A percentile compares a stretch with the other conserved stretches of the same genome.
These are phyloP conservation scores for Strigamia transsilvanica DNA, from an alignment of 2,888 invertebrate species.

Conservation along the genomic window DNA sequence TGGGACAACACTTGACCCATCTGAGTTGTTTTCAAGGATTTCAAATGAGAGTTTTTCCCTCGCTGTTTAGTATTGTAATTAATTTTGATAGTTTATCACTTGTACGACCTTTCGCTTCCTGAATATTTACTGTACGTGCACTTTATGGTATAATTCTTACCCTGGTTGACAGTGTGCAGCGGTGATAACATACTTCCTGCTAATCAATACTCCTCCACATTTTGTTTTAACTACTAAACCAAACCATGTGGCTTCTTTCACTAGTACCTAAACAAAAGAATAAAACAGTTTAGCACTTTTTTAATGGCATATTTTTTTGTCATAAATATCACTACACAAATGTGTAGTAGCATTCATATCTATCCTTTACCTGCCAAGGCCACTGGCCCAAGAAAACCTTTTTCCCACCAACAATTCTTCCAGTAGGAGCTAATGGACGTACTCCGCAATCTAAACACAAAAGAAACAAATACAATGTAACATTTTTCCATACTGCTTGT, in stretches of 20 bases:
- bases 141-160: constrained; percentile 54
- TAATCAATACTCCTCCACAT: constrained; percentile 60
- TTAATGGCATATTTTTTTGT: too few relatives aligned
- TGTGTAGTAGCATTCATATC: neutral
- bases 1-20: constrained; percentile 19
- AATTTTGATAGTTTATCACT: constrained; percentile 11
- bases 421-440: constrained; percentile 75
- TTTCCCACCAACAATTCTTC: constrained; percentile 89
- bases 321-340: too few relatives aligned
- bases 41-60: constrained; percentile 1
- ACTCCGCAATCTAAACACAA: constrained; percentile 81
- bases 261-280: constrained; percentile 56
- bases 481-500: neutral
- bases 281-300: neutral
- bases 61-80: constrained; percentile 5
- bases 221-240: constrained; percentile 59
- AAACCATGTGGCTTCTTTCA: constrained; percentile 59
- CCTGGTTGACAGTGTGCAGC: constrained; percentile 60
- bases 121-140: neutral
- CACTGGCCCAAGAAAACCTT: constrained; percentile 85
- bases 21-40: constrained; percentile 2
- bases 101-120: neutral
- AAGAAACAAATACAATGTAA: constrained; percentile 36
- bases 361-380: constrained; percentile 79
- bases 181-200: constrained; percentile 59